Percentiles rank a stretch among this genome's conserved stretches.
phyloP scores from a whole-genome alignment of 2,113 vertebrate genomes.

The Gavia stellata region DNA sequence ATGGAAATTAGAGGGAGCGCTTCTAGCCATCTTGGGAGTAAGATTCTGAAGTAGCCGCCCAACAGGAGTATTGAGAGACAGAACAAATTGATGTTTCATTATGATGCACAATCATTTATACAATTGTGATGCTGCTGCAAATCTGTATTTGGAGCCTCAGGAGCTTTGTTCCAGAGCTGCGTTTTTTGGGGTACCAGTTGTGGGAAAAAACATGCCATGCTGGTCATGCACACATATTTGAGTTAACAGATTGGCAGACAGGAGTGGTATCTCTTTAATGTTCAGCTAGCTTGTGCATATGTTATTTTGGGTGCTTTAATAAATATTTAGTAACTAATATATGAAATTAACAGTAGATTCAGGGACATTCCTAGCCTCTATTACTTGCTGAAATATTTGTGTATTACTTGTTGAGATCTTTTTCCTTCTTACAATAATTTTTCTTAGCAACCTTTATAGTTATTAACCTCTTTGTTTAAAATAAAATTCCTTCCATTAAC shows the following conservation, averaged over 20 bases:
- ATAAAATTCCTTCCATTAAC: slow-evolving; percentile 27
- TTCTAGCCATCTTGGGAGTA: background rate
- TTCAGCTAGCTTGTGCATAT: background rate
- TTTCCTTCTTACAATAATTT: background rate
- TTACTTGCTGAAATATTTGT: background rate
- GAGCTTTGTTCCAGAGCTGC: background rate
- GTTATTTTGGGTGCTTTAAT: background rate
- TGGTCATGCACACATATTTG: rapidly evolving
- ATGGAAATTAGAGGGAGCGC: background rate
- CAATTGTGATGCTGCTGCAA: background rate
- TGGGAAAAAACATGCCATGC: background rate
- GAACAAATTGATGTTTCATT: background rate
- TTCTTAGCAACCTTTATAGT: background rate
- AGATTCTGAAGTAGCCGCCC: background rate
- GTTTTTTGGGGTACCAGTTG: background rate
- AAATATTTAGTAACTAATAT: background rate
- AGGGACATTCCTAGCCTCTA: background rate
- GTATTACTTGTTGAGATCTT: background rate
- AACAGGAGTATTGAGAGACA: background rate
- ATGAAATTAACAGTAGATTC: background rate
- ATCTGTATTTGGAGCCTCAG: background rate
- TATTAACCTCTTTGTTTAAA: slow-evolving; percentile 32
- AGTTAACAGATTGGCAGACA: background rate
- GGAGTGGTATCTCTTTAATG: background rate
- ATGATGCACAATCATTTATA: background rate